Evolutionary conservation across 1,140 invertebrate species (phyloP), one percentile per base, ranked within the genome.

Genomic region (Dinothrombium tinctorium): DNA sequence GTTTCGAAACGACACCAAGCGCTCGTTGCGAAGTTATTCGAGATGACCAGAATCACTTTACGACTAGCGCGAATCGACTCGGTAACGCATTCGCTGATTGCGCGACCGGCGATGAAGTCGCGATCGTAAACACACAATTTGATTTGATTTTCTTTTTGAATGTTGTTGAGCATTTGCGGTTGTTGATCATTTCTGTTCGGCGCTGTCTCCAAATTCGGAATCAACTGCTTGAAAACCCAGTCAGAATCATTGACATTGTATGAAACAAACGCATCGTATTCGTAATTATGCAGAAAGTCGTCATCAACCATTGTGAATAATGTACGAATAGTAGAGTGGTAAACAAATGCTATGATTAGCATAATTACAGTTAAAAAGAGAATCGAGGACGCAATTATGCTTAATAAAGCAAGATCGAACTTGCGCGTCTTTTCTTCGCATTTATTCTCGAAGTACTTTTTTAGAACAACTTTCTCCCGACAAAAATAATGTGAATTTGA

Each of bases 1-100:
- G 68, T 65, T 52, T 74, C 71, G 62, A 69, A 69, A 21, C 35
- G 22, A 50, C 71, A 73, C 71, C 71, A 74, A 26, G 71, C 65
- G 28, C 69, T 73, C 46, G 63, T 61, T 0, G 67, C 60, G 51
- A 72, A 74, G 40, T 62, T 60, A 48, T 71, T 62, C 41, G 69
- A 71, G 21, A 73, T 59, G n/a, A 73, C 54, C 14, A 73, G 54
- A 31, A 74, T 54, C 12, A 68, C 66, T 51, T 66, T 67, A 33
- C 65, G 59, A 50, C 69, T 71, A 35, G 61, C 56, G 19, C 64
- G 59, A 25, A 73, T 64, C 47, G 64, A 63, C 43, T 60, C 60
- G 12, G 69, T 50, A 39, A 74, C 66, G 43, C 62, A 63, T 46
- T 72, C 68, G 0, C 65, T 66, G 37, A 72, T 69, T 31, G 66